phyloP scores from a whole-genome alignment of 2,888 invertebrate genomes.

The Anodontia alba region DNA sequence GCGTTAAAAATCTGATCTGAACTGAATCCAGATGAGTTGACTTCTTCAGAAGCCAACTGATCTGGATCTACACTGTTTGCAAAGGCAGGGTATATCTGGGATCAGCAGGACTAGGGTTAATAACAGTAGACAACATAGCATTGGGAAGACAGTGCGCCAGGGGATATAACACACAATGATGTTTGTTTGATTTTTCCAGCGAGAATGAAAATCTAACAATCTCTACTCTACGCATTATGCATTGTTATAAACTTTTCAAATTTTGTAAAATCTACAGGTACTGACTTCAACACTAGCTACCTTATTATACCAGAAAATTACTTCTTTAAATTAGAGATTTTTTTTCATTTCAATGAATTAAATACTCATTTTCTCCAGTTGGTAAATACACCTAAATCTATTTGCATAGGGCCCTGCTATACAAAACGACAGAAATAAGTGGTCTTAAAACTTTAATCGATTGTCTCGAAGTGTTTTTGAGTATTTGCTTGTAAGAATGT shows the following conservation, averaged over 20 bases:
- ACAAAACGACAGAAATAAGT: conserved; percentile 25
- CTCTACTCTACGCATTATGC: neutral
- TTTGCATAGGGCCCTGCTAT: conserved; percentile 51
- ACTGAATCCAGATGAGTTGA: too few relatives aligned
- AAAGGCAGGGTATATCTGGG: too few relatives aligned
- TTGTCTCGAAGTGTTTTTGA: conserved; percentile 42
- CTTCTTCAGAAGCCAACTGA: too few relatives aligned
- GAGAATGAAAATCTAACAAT: neutral
- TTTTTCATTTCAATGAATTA: neutral
- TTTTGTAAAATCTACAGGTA: neutral
- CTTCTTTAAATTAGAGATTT: neutral
- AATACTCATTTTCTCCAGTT: neutral
- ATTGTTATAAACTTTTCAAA: neutral
- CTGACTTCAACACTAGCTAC: neutral
- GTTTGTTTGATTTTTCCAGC: neutral
- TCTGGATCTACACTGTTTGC: too few relatives aligned
- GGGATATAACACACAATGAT: neutral
- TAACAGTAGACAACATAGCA: too few relatives aligned
- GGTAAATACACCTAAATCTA: conserved; percentile 42
- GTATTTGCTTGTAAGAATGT: conserved; percentile 30
- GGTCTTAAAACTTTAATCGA: conserved; percentile 52
- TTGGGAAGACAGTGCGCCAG: neutral
- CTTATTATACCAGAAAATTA: conserved; percentile 12
- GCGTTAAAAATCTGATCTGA: too few relatives aligned
- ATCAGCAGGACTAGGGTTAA: too few relatives aligned